phyloP scores from a whole-genome alignment of 2,888 invertebrate genomes.

The Teleiodes luculella region DNA sequence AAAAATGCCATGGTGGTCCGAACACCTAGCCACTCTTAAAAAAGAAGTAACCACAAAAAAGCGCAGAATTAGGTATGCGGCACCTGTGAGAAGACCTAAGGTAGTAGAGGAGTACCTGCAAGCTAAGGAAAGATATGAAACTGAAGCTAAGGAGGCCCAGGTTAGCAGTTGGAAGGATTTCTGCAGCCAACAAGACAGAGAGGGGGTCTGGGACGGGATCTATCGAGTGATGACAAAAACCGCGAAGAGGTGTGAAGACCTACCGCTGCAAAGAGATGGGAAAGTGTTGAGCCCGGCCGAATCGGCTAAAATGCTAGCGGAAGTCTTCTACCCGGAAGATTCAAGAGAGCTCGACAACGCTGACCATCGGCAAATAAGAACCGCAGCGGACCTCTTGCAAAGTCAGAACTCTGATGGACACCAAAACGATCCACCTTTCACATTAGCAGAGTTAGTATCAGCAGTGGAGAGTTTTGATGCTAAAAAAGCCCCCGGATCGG shows the following conservation, averaged over 20 bases:
- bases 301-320: background rate
- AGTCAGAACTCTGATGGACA: slow-evolving; percentile 8
- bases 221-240: background rate
- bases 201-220: too few species aligned
- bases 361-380: background rate
- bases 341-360: background rate
- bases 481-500: slow-evolving; percentile 27
- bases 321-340: slow-evolving; percentile 1
- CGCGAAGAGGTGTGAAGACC: background rate
- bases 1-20: slow-evolving; percentile 7
- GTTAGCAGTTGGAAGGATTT: too few species aligned
- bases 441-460: too few species aligned
- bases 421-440: slow-evolving; percentile 15
- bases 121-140: background rate
- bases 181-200: too few species aligned
- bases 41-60: background rate
- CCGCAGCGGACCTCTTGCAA: background rate
- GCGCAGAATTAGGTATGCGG: background rate
- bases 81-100: background rate
- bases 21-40: background rate
- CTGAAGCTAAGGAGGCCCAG: background rate
- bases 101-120: background rate
- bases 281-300: background rate
- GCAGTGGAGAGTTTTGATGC: slow-evolving; percentile 20
- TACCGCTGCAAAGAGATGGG: background rate